These are phyloP conservation scores for Mnemiopsis leidyi DNA, from an alignment of 37 sponge, comb jelly and placozoan genomes.

Conservation along the genomic window DNA sequence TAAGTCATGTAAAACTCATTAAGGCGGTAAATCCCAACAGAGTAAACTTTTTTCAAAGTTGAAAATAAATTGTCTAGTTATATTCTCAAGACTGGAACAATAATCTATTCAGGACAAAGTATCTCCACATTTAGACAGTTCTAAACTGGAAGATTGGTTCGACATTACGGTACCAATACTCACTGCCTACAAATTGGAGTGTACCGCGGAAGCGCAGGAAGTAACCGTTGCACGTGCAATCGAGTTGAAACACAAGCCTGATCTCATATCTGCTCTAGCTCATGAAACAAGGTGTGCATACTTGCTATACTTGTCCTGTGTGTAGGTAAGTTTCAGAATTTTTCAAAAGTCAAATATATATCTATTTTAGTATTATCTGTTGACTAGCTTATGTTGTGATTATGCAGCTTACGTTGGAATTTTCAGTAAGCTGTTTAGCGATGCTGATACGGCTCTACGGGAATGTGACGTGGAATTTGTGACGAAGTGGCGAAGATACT, in stretches of 20 bases:
- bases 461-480: slow-evolving; percentile 65
- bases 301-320: too few relatives aligned
- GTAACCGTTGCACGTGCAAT: slow-evolving; percentile 93
- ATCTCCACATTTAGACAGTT: not conserved
- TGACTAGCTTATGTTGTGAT: too few relatives aligned
- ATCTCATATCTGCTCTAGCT: slow-evolving; percentile 81
- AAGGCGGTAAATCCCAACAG: too few relatives aligned
- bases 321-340: too few relatives aligned
- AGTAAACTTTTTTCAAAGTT: too few relatives aligned
- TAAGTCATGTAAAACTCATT: not conserved
- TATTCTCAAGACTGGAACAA: too few relatives aligned
- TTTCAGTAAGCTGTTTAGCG: slow-evolving; percentile 53
- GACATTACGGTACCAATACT: slow-evolving; percentile 73
- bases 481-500: slow-evolving; percentile 87
- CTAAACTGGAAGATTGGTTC: slow-evolving; percentile 6
- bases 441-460: slow-evolving; percentile 6
- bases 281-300: slow-evolving; percentile 70
- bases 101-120: slow-evolving; percentile 21
- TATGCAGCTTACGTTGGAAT: too few relatives aligned
- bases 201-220: slow-evolving; percentile 94
- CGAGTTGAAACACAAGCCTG: slow-evolving; percentile 91
- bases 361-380: too few relatives aligned
- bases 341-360: too few relatives aligned
- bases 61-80: too few relatives aligned
- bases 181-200: slow-evolving; percentile 88